Conservation (phyloP, 2,113 vertebrate species). For the Lethenteron reissneri region DNA sequence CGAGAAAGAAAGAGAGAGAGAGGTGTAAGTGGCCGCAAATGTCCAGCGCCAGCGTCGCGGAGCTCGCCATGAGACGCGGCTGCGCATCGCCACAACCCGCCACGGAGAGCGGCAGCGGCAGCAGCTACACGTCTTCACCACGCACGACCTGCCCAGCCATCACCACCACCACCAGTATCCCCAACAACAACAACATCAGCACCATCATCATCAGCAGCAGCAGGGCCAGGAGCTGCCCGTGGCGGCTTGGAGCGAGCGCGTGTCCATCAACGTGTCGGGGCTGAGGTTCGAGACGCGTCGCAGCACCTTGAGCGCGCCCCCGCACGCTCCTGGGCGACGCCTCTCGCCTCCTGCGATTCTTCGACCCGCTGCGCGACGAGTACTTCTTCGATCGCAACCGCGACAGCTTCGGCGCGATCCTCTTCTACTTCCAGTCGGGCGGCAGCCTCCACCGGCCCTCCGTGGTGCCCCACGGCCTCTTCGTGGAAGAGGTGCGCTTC, state of each 20-base stretch:
- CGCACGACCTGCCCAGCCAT: too few species aligned
- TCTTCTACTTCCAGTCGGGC: constrained; percentile 3
- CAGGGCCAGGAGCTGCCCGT: too few species aligned
- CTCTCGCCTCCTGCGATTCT: not conserved
- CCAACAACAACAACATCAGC: too few species aligned
- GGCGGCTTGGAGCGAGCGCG: not conserved
- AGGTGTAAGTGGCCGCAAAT: too few species aligned
- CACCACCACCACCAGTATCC: too few species aligned
- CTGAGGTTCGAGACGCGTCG: not conserved
- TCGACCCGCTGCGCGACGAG: not conserved
- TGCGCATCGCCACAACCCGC: too few species aligned
- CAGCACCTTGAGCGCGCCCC: not conserved
- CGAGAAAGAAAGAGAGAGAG: too few species aligned
- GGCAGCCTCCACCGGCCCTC: constrained; percentile 1
- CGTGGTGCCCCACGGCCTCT: not conserved
- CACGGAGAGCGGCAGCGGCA: too few species aligned
- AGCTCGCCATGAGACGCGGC: too few species aligned
- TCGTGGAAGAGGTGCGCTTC: not conserved
- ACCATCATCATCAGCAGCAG: too few species aligned
- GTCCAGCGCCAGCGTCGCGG: too few species aligned
- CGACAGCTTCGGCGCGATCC: not conserved
- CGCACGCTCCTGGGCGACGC: not conserved
- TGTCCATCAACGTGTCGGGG: constrained; percentile 1
- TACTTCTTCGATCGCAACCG: constrained; percentile 1
- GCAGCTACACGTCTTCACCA: too few species aligned